Evolutionary conservation across 2,113 vertebrate species (phyloP).

Genomic region (Condylura cristata): DNA sequence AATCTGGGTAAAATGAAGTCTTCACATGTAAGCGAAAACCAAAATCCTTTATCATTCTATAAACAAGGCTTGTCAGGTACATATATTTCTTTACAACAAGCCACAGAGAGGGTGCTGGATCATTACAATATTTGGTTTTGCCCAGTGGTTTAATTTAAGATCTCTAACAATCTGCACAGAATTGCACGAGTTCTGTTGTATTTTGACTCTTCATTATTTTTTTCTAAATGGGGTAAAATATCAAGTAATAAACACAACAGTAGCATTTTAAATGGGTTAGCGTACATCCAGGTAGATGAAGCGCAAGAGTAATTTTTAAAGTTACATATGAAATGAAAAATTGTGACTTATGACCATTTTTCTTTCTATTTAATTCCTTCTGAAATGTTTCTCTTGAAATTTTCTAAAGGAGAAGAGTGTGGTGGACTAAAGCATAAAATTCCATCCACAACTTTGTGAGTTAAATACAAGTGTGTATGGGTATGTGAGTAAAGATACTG

Average conservation of each 20-base stretch:
- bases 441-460: not conserved
- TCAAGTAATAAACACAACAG: not conserved
- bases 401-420: conserved; percentile 1
- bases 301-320: not conserved
- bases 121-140: not conserved
- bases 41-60: not conserved
- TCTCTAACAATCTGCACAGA: not conserved
- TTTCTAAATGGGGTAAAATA: not conserved
- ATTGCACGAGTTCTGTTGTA: not conserved
- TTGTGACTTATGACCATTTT: conserved; percentile 35
- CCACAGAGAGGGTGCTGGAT: too few species aligned
- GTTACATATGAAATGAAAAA: conserved; percentile 69
- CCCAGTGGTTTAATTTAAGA: not conserved
- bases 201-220: not conserved
- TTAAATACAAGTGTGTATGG: not conserved
- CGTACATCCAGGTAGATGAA: not conserved
- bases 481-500: not conserved
- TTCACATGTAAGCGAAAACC: not conserved
- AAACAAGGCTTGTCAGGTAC: not conserved
- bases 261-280: not conserved
- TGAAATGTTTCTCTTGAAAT: conserved; percentile 4
- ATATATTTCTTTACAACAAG: not conserved
- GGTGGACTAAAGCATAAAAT: not conserved
- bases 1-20: conserved; percentile 3
- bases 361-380: not conserved